These are phyloP conservation scores for Protonemura montana DNA, from an alignment of 2,888 invertebrate genomes.

Conservation along the genomic window DNA sequence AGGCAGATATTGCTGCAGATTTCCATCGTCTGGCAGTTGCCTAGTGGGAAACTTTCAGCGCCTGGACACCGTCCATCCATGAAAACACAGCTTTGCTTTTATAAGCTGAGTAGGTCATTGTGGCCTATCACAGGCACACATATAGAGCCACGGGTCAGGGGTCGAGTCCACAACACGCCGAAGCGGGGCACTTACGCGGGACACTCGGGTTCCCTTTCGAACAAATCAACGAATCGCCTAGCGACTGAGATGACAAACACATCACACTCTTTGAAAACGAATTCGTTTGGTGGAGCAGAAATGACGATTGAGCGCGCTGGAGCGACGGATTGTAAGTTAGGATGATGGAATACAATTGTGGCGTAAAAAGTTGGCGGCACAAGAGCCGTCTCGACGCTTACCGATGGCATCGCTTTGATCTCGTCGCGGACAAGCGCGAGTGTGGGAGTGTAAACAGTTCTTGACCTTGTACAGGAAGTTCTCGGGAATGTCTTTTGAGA, in stretches of 20 bases:
- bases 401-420: not conserved
- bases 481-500: not conserved
- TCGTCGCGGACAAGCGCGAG: not conserved
- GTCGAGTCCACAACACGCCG: not conserved
- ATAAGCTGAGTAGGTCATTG: constrained; percentile 31
- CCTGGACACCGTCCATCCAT: not conserved
- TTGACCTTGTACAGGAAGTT: not conserved
- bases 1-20: constrained; percentile 15
- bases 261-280: no score
- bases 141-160: not conserved
- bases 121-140: not conserved
- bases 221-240: not conserved
- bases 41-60: not conserved
- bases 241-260: not conserved
- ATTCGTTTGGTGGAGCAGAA: not conserved
- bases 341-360: not conserved
- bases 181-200: not conserved
- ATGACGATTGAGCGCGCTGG: not conserved
- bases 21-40: constrained; percentile 17
- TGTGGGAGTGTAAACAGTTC: not conserved
- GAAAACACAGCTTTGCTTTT: constrained; percentile 30
- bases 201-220: not conserved
- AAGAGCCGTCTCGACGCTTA: not conserved
- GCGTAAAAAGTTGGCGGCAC: not conserved
- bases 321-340: not conserved